Evolutionary conservation across 2,888 invertebrate genomes (phyloP).

Genomic region (Cheilosia grossa): DNA sequence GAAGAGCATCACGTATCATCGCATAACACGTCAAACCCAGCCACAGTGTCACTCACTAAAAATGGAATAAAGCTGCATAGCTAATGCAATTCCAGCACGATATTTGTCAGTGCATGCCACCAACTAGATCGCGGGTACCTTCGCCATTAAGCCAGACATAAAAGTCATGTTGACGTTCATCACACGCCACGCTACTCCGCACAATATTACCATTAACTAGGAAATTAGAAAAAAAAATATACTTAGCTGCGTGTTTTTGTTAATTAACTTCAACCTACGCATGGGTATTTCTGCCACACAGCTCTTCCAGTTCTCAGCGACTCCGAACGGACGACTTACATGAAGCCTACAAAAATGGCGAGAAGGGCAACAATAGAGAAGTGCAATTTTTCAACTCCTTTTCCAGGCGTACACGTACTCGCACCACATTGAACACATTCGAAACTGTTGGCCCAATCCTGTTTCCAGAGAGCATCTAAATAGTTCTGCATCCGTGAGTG

Average conservation of each 20-base stretch:
- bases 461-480: background rate
- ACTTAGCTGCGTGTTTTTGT: slow-evolving; percentile 43
- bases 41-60: slow-evolving; percentile 41
- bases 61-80: slow-evolving; percentile 51
- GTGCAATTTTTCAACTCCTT: slow-evolving; percentile 2
- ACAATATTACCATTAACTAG: slow-evolving; percentile 7
- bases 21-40: slow-evolving; percentile 21
- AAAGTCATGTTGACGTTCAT: slow-evolving; percentile 34
- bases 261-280: slow-evolving; percentile 61
- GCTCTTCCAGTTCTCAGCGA: slow-evolving; percentile 17
- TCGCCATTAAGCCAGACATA: slow-evolving; percentile 43
- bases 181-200: slow-evolving; percentile 1
- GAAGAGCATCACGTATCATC: slow-evolving; percentile 18
- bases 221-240: background rate
- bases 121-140: slow-evolving; percentile 53
- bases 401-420: background rate
- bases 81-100: slow-evolving; percentile 31
- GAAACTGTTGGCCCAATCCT: background rate
- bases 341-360: background rate
- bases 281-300: slow-evolving; percentile 37
- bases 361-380: background rate
- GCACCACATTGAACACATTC: slow-evolving; percentile 6
- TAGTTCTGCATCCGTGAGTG: background rate
- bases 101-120: slow-evolving; percentile 23
- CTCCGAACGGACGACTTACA: slow-evolving; percentile 7